Conservation (phyloP, 2,888 invertebrate genomes). For the Scaptomyza cyrtandrae region DNA sequence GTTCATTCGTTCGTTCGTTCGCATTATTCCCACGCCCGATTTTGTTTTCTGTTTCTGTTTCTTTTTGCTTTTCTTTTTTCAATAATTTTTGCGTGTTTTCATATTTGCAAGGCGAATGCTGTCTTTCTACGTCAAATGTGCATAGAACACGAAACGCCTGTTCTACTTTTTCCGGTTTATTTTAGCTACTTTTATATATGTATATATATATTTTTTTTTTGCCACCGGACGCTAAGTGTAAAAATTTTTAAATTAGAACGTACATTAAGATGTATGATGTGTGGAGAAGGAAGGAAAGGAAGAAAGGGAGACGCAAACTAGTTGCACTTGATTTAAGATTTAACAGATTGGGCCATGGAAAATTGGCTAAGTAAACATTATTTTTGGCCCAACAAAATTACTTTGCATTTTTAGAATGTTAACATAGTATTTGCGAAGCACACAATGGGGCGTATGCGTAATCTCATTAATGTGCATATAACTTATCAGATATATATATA, state of each 20-base stretch:
- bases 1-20: slow-evolving; percentile 20
- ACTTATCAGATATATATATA: slow-evolving; percentile 29
- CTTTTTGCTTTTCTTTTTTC: slow-evolving; percentile 15
- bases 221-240: slow-evolving; percentile 39
- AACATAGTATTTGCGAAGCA: slow-evolving; percentile 22
- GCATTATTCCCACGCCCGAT: slow-evolving; percentile 70
- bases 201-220: neutral
- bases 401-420: slow-evolving; percentile 51
- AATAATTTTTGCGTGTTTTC: slow-evolving; percentile 39
- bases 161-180: slow-evolving; percentile 74
- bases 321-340: slow-evolving; percentile 63
- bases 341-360: slow-evolving; percentile 34
- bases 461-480: slow-evolving; percentile 47
- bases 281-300: neutral
- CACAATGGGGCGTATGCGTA: slow-evolving; percentile 65
- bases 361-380: slow-evolving; percentile 37
- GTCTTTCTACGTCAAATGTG: slow-evolving; percentile 48
- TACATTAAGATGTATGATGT: slow-evolving; percentile 10
- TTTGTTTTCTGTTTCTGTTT: neutral
- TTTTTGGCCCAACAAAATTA: slow-evolving; percentile 31
- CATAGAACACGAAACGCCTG: slow-evolving; percentile 55
- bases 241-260: slow-evolving; percentile 45
- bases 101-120: slow-evolving; percentile 42
- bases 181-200: slow-evolving; percentile 38
- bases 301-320: neutral